phyloP scores from a whole-genome alignment of 2,888 invertebrate species.

The Drosophila austrosaltans region DNA sequence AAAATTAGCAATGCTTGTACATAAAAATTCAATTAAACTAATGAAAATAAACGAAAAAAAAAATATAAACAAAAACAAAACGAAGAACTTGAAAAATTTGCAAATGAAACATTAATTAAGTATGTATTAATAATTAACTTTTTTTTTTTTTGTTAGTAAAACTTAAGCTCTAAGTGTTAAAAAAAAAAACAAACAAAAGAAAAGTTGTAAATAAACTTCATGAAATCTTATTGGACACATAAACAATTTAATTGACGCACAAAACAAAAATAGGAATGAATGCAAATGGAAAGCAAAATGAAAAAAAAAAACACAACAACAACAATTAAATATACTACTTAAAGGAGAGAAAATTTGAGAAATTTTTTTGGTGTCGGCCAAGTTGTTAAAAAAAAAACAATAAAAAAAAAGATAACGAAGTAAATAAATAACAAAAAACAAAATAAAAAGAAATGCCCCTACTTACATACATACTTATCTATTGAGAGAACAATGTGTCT shows the following conservation, averaged over 20 bases:
- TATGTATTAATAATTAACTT: constrained; percentile 38
- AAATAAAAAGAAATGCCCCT: neutral
- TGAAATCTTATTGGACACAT: constrained; percentile 48
- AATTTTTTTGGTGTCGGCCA: constrained; percentile 10
- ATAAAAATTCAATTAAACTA: constrained; percentile 43
- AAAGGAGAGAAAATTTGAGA: constrained; percentile 4
- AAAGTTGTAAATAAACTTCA: constrained; percentile 55
- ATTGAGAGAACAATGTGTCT: constrained; percentile 68
- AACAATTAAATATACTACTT: neutral
- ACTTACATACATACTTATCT: constrained; percentile 60
- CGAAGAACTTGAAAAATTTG: neutral
- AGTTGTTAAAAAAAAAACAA: constrained; percentile 8
- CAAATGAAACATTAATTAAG: neutral
- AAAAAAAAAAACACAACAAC: constrained; percentile 17
- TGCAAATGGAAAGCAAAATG: constrained; percentile 16
- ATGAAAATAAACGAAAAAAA: neutral
- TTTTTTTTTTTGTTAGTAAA: constrained; percentile 54
- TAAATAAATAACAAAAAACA: neutral
- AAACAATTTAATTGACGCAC: constrained; percentile 64
- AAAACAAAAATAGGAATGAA: constrained; percentile 22
- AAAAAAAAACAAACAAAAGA: constrained; percentile 18
- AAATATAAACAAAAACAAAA: constrained; percentile 34
- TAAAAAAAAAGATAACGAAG: no score
- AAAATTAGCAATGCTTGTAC: constrained; percentile 70
- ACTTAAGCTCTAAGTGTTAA: constrained; percentile 74